Evolutionary conservation across 2,113 vertebrate genomes (phyloP), one percentile per base, ranked within the genome.

Genomic region (Gadus macrocephalus): DNA sequence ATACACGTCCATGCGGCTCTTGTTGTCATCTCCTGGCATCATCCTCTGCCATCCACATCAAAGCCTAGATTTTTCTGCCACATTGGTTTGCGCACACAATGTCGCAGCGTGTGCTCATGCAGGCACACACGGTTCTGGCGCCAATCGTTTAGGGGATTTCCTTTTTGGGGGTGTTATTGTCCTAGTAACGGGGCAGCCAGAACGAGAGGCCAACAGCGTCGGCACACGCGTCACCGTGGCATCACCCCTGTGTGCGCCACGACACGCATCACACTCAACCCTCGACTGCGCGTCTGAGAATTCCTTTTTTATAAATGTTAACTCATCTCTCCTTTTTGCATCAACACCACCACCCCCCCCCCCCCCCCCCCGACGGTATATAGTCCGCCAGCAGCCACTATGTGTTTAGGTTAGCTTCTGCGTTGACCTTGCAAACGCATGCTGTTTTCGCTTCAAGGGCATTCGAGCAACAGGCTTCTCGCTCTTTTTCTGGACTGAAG

Each of bases 121-220:
- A 9, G 12, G 12, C 42, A 2, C 42, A 35, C 31, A 35, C 31
- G 4, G 31, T 35, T 35, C 31, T 35, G 31, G 1, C 31, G 6
- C 8, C 12, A 49, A 49, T 49, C 42, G 8, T 49, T 49, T 49
- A 35, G 6, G 31, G 31, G 4, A 35, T 74, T 66, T 69, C 70
- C 35, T 55, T 20, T 1, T 66, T n/a, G 64, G 0, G 70, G 66
- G 71, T 75, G 31, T 83, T 68, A 81, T 82, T 83, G 84, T 83
- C 74, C 78, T 68, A 28, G 75, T 67, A 73, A 71, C 64, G 75
- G 69, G 64, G 17, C 68, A 78, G 86, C 84, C 75, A 17, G 22
- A 12, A 3, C 12, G n/a, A 82, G 82, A 76, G 62, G 76, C 31
- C 4, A 35, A 35, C 31, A 35, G 4, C 4, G 31, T 35, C 6